Evolutionary conservation across 2,797 vertebrate genomes (phyloP).

Genomic region (Hydrocynus forskahlii): DNA sequence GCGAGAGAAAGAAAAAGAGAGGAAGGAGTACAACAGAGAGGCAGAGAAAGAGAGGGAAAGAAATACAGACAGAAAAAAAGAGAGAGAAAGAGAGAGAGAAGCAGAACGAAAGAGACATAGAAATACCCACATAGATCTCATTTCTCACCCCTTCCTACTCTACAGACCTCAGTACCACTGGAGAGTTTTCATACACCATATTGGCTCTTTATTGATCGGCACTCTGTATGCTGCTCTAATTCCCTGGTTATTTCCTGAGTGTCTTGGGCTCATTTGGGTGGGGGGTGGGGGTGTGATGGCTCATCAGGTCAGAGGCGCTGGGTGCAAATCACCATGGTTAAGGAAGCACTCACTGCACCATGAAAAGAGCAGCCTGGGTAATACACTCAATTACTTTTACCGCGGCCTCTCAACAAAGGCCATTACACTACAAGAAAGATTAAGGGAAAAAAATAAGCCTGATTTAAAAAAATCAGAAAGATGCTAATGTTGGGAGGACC

Average conservation of each 20-base stretch:
- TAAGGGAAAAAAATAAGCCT: conserved; percentile 1
- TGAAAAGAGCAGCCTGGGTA: conserved; percentile 43
- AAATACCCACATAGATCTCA: conserved; percentile 2
- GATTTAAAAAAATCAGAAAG: background rate
- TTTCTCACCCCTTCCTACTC: conserved; percentile 41
- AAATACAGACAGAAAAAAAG: background rate
- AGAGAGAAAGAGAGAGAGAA: background rate
- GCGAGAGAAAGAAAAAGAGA: background rate
- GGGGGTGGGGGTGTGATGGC: conserved; percentile 55
- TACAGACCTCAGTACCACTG: conserved; percentile 64
- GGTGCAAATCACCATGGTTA: conserved; percentile 74
- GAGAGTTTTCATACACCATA: conserved; percentile 80
- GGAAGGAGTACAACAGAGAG: background rate
- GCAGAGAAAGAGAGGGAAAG: background rate
- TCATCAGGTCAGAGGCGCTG: conserved; percentile 74
- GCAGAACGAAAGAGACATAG: background rate
- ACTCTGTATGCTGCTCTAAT: conserved; percentile 72
- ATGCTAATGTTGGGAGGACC: conserved; percentile 16
- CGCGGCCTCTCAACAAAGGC: conserved; percentile 19
- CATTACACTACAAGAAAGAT: conserved; percentile 29
- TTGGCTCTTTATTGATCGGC: conserved; percentile 77
- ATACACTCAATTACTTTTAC: conserved; percentile 53
- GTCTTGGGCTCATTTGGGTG: conserved; percentile 65
- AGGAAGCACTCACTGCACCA: conserved; percentile 66
- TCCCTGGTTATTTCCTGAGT: conserved; percentile 80